Evolutionary conservation across 2,113 vertebrate genomes (phyloP).

Genomic region (Cephalopterus ornatus): DNA sequence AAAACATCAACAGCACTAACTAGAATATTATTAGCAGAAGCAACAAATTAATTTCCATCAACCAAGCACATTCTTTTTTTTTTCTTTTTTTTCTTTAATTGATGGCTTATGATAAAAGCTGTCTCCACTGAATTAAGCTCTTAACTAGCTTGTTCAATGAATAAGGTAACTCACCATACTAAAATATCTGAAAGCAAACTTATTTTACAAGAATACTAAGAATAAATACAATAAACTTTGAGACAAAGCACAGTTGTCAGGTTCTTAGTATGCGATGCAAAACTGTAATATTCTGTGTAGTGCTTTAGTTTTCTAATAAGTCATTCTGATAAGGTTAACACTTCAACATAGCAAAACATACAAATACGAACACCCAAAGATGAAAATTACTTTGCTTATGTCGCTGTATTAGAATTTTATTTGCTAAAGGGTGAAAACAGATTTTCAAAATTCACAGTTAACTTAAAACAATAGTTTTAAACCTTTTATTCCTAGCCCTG

Average conservation of each 20-base stretch:
- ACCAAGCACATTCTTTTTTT: not conserved
- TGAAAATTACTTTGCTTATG: constrained; percentile 81
- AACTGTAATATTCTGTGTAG: constrained; percentile 47
- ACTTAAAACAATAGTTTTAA: constrained; percentile 87
- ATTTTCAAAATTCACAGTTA: constrained; percentile 84
- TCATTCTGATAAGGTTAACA: constrained; percentile 76
- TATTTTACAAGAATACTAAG: constrained; percentile 6
- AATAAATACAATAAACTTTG: constrained; percentile 49
- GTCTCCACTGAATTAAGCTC: constrained; percentile 9
- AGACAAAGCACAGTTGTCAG: constrained; percentile 64
- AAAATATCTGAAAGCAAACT: constrained; percentile 19
- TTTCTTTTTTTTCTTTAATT: not conserved
- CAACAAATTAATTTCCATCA: constrained; percentile 33
- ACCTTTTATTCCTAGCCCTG: constrained; percentile 82
- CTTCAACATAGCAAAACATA: constrained; percentile 56
- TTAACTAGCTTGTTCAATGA: not conserved
- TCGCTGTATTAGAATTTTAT: constrained; percentile 82
- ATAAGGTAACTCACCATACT: not conserved
- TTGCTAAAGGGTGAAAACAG: constrained; percentile 85
- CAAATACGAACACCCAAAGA: constrained; percentile 69
- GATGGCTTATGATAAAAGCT: not conserved
- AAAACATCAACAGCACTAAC: not conserved
- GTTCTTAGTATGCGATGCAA: constrained; percentile 53
- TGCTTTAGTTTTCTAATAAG: constrained; percentile 71
- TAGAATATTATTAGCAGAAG: constrained; percentile 6